Percentiles rank a stretch among this genome's conserved stretches.
Evolutionary conservation across 2,113 vertebrate species (phyloP).

Genomic region (Nettapus auritus): DNA sequence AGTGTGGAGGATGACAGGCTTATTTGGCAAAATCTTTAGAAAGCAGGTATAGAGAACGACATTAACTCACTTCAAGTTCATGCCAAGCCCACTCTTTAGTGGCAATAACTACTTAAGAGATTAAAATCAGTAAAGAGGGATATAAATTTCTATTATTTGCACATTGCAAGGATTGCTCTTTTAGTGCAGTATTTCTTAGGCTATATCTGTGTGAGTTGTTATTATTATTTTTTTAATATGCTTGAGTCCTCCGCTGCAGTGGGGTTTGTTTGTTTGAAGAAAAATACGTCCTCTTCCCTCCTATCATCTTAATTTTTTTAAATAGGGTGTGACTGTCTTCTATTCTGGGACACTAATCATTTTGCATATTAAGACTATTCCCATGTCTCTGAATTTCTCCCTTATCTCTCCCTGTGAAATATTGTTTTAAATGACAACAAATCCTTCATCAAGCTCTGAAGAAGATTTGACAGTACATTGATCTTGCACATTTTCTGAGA

Average conservation of each 20-base stretch:
- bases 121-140: not conserved
- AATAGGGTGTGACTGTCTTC: not conserved
- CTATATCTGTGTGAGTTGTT: not conserved
- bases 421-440: not conserved
- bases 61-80: not conserved
- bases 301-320: not conserved
- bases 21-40: not conserved
- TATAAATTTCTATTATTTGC: not conserved
- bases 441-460: not conserved
- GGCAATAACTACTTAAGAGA: not conserved
- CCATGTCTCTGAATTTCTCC: not conserved
- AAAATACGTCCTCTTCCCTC: not conserved
- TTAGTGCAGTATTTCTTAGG: not conserved
- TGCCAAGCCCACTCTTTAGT: not conserved
- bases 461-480: not conserved
- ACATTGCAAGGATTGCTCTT: not conserved
- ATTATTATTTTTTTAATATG: not conserved
- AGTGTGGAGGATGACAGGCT: not conserved
- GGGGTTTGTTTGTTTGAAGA: not conserved
- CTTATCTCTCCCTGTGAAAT: not conserved
- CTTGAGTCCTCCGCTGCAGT: not conserved
- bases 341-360: not conserved
- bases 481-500: not conserved
- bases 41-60: not conserved
- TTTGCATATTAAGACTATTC: not conserved